phyloP scores from a whole-genome alignment of 2,797 vertebrate species.

The Menidia menidia region DNA sequence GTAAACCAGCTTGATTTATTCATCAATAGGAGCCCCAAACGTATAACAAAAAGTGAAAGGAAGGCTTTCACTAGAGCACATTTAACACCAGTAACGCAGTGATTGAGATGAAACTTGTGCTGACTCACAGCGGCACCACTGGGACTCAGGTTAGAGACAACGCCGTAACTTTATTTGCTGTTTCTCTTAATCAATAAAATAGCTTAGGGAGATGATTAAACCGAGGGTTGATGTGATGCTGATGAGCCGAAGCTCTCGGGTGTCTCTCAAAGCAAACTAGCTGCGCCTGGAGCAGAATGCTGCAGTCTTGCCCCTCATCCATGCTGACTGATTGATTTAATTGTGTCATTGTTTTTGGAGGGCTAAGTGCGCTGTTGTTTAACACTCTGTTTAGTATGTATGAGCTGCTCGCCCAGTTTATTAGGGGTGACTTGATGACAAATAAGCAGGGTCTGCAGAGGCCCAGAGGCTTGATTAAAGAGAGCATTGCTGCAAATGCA shows the following conservation, averaged over 20 bases:
- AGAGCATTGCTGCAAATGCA: constrained; percentile 60
- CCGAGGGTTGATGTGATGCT: constrained; percentile 36
- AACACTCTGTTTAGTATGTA: constrained; percentile 76
- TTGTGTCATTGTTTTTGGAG: constrained; percentile 71
- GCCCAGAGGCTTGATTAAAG: constrained; percentile 71
- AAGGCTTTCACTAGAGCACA: background rate
- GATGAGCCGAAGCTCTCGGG: constrained; percentile 40
- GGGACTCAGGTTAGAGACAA: constrained; percentile 46
- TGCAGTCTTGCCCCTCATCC: constrained; percentile 54
- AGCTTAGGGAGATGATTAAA: constrained; percentile 58
- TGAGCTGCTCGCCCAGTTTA: constrained; percentile 66
- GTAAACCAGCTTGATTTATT: background rate
- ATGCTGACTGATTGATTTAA: constrained; percentile 76
- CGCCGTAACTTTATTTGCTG: constrained; percentile 44
- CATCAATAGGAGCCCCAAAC: constrained; percentile 11
- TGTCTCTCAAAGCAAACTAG: constrained; percentile 54
- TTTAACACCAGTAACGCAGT: constrained; percentile 8
- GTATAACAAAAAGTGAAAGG: background rate
- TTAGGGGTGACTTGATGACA: constrained; percentile 76
- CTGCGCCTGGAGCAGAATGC: constrained; percentile 46
- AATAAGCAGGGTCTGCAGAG: constrained; percentile 68
- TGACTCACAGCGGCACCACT: constrained; percentile 7
- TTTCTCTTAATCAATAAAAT: constrained; percentile 50
- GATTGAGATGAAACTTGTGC: constrained; percentile 34
- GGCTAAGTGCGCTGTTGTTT: constrained; percentile 69